A percentile compares a stretch with the other conserved stretches of the same genome.
These are phyloP conservation scores for Aphis craccivora DNA, from an alignment of 1,140 invertebrate genomes.

Conservation along the genomic window DNA sequence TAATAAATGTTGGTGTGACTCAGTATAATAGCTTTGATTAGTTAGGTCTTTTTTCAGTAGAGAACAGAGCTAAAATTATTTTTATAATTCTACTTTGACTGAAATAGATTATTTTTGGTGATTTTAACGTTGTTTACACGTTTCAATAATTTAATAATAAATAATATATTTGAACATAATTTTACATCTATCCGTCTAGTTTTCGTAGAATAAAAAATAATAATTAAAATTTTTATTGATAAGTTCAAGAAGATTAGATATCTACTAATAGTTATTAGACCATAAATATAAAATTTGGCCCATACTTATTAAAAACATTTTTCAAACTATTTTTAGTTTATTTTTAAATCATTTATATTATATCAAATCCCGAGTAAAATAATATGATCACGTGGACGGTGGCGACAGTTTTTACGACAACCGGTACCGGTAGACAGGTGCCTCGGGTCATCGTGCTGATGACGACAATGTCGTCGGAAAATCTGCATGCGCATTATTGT, in stretches of 20 bases:
- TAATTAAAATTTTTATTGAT: too few species aligned
- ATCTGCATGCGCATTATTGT: constrained; percentile 30
- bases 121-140: neutral
- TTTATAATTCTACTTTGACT: too few species aligned
- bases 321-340: neutral
- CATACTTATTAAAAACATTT: too few species aligned
- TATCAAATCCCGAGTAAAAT: neutral
- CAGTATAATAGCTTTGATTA: too few species aligned
- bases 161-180: neutral
- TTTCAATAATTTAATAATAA: neutral
- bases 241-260: too few species aligned
- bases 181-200: too few species aligned
- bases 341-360: neutral
- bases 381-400: neutral
- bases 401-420: neutral
- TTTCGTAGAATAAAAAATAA: too few species aligned
- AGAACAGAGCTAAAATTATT: too few species aligned
- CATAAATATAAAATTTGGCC: neutral
- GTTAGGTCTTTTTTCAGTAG: too few species aligned
- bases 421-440: neutral
- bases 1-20: too few species aligned
- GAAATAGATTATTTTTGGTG: too few species aligned
- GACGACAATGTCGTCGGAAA: neutral
- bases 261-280: too few species aligned
- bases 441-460: constrained; percentile 32